Evolutionary conservation across 2,888 invertebrate genomes (phyloP).

Genomic region (Habroteleia sp.): DNA sequence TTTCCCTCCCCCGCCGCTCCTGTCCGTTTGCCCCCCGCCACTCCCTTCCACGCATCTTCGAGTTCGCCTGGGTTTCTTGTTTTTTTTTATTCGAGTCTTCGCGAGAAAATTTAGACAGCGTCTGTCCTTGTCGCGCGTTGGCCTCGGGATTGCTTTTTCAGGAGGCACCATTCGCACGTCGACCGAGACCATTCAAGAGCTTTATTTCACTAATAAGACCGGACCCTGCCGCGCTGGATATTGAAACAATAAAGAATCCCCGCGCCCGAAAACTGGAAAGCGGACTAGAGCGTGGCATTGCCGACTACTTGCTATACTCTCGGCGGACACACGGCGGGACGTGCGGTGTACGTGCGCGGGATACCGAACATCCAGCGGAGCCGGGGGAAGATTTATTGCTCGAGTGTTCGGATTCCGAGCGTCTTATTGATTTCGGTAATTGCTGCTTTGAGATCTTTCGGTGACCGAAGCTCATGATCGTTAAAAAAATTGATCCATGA

Average conservation of each 20-base stretch:
- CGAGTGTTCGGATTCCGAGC: constrained; percentile 15
- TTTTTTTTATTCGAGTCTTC: constrained; percentile 57
- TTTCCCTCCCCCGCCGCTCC: constrained; percentile 37
- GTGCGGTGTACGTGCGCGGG: constrained; percentile 75
- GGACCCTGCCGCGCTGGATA: constrained; percentile 78
- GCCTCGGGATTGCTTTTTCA: constrained; percentile 43
- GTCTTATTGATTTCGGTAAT: constrained; percentile 34
- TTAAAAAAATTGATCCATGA: no score
- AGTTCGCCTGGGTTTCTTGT: constrained; percentile 42
- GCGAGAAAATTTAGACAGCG: constrained; percentile 47
- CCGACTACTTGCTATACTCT: constrained; percentile 66
- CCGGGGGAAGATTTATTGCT: constrained; percentile 31
- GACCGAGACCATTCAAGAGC: constrained; percentile 78
- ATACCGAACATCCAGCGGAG: constrained; percentile 74
- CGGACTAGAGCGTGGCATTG: constrained; percentile 69
- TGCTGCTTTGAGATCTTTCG: no score
- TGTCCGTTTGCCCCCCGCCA: constrained; percentile 1
- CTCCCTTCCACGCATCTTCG: constrained; percentile 61
- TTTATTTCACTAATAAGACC: constrained; percentile 81
- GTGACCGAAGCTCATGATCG: no score
- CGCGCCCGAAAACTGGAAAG: constrained; percentile 72
- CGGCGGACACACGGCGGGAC: constrained; percentile 27
- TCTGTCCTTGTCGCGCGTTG: constrained; percentile 47
- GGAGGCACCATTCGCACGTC: constrained; percentile 56
- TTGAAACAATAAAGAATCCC: constrained; percentile 81